Conservation (phyloP, 2,113 vertebrate species). For the Micromys minutus region DNA sequence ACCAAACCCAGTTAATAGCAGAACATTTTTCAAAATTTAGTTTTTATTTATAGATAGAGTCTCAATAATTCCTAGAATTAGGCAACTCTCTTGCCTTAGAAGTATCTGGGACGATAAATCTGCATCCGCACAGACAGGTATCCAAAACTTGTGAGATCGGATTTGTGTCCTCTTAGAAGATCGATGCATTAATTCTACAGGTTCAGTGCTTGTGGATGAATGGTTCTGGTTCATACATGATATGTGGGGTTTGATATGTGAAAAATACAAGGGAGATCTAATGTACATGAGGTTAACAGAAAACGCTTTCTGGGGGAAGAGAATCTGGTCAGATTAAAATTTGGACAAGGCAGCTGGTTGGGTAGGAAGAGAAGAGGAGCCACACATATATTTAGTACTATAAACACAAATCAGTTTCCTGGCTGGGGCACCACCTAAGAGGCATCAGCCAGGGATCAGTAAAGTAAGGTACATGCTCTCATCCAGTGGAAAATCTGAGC, state of each 20-base stretch:
- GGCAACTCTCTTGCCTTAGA: background rate
- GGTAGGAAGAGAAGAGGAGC: background rate
- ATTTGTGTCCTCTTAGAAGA: background rate
- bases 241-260: accelerated
- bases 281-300: background rate
- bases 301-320: background rate
- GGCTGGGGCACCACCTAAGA: background rate
- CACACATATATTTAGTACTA: background rate
- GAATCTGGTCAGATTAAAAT: background rate
- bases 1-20: background rate
- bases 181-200: background rate
- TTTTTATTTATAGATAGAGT: background rate
- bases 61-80: background rate
- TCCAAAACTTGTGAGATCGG: background rate
- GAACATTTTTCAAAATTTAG: background rate
- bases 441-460: background rate
- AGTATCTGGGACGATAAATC: background rate
- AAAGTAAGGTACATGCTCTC: background rate
- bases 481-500: background rate
- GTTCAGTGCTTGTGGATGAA: background rate
- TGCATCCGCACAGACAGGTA: background rate
- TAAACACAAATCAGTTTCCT: background rate
- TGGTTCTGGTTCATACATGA: background rate
- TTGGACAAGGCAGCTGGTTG: background rate
- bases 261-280: background rate